Conservation (phyloP, 1,140 invertebrate genomes). For the Ruditapes philippinarum region DNA sequence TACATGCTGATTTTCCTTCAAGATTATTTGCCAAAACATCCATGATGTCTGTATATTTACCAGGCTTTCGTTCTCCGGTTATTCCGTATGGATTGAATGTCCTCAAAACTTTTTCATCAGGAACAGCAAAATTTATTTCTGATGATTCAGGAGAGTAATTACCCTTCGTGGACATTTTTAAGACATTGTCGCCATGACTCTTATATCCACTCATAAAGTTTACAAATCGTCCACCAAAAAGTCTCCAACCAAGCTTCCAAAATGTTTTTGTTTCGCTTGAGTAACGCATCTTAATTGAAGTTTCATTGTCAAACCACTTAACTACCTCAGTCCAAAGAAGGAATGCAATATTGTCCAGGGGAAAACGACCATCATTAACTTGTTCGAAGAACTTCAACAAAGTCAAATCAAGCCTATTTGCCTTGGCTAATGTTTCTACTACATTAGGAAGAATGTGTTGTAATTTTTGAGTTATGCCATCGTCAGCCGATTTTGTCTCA, state of each 20-base stretch:
- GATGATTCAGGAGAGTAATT: constrained; percentile 5
- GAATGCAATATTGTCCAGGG: constrained; percentile 50
- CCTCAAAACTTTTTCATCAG: constrained; percentile 19
- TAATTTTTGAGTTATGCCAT: no score
- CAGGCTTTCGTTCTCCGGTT: constrained; percentile 14
- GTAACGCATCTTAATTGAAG: background rate
- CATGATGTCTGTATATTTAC: background rate
- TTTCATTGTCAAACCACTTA: no score
- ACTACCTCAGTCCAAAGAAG: constrained; percentile 15
- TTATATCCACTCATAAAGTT: constrained; percentile 53
- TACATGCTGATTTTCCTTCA: background rate
- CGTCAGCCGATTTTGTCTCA: no score
- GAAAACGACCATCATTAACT: constrained; percentile 42
- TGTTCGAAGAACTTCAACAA: constrained; percentile 33
- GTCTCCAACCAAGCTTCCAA: constrained; percentile 33
- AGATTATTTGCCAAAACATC: background rate
- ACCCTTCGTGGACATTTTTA: background rate
- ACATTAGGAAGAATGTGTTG: no score
- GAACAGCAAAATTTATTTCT: constrained; percentile 46
- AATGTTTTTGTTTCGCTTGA: background rate
- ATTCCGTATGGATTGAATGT: background rate
- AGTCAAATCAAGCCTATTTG: background rate
- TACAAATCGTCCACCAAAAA: constrained; percentile 46
- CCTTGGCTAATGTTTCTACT: no score
- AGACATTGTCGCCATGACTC: constrained; percentile 19